Evolutionary conservation across 2,888 invertebrate species (phyloP).

Genomic region (Agrochola circellaris): DNA sequence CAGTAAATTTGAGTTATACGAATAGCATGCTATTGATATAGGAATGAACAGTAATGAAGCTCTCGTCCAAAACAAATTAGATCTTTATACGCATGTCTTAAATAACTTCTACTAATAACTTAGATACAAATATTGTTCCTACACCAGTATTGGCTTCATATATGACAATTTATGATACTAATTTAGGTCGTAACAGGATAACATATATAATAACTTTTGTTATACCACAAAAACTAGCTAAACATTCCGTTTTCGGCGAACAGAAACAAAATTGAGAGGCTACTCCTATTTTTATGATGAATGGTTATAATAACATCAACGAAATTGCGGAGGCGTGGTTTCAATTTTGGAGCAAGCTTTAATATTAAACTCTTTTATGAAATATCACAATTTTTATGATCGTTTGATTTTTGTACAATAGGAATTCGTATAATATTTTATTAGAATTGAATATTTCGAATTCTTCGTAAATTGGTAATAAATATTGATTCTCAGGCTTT

Average conservation of each 20-base stretch:
- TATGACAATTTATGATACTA: conserved; percentile 54
- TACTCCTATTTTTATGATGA: conserved; percentile 62
- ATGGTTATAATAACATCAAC: conserved; percentile 64
- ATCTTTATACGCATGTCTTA: conserved; percentile 9
- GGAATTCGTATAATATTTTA: conserved; percentile 16
- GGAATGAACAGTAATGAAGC: conserved; percentile 17
- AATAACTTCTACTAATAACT: not conserved
- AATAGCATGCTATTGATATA: conserved; percentile 24
- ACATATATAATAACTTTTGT: conserved; percentile 34
- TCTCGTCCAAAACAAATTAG: conserved; percentile 24
- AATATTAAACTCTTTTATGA: conserved; percentile 39
- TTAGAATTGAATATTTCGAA: conserved; percentile 10
- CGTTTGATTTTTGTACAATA: conserved; percentile 25
- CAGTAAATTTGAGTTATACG: conserved; percentile 45
- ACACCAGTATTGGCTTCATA: conserved; percentile 43
- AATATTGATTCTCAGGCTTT: not conserved
- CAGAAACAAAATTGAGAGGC: conserved; percentile 57
- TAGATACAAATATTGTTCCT: conserved; percentile 15
- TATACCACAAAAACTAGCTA: conserved; percentile 47
- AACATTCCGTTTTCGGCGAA: conserved; percentile 51
- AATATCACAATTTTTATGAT: conserved; percentile 30
- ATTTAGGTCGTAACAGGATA: conserved; percentile 51
- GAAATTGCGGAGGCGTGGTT: conserved; percentile 62
- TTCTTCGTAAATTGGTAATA: not conserved
- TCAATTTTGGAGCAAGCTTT: conserved; percentile 47